Evolutionary conservation across 2,888 invertebrate species (phyloP).

Genomic region (Pachycephus smyrnensis): DNA sequence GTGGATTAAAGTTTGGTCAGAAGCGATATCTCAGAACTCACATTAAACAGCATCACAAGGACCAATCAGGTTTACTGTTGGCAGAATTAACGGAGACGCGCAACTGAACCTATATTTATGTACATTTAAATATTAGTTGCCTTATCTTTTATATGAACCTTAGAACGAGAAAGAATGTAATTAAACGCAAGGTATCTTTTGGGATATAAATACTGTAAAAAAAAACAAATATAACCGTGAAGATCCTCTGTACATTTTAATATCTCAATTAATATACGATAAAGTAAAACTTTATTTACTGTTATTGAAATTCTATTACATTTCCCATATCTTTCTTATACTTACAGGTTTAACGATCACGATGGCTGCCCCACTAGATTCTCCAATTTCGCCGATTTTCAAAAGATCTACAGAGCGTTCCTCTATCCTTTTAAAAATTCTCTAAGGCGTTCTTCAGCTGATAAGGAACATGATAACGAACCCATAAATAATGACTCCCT

Average conservation of each 20-base stretch:
- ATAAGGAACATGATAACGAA: not conserved
- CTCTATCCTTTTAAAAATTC: conserved; percentile 4
- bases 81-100: conserved; percentile 27
- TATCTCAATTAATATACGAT: not conserved
- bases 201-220: not conserved
- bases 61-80: conserved; percentile 23
- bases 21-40: conserved; percentile 68
- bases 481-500: not conserved
- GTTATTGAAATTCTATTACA: not conserved
- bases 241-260: not conserved
- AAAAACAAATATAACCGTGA: not conserved
- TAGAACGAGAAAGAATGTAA: not conserved
- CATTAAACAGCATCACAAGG: conserved; percentile 46
- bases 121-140: conserved; percentile 15
- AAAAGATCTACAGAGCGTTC: conserved; percentile 24
- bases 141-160: not conserved
- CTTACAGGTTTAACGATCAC: conserved; percentile 26
- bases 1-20: conserved; percentile 66
- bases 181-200: not conserved
- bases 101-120: conserved; percentile 17
- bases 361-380: conserved; percentile 6
- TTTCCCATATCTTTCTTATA: conserved; percentile 14
- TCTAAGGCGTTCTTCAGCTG: not conserved
- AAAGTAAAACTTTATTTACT: not conserved
- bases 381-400: conserved; percentile 29